A percentile compares a stretch with the other conserved stretches of the same genome.
Evolutionary conservation across 2,113 vertebrate genomes (phyloP).

Genomic region (Otus sunia): DNA sequence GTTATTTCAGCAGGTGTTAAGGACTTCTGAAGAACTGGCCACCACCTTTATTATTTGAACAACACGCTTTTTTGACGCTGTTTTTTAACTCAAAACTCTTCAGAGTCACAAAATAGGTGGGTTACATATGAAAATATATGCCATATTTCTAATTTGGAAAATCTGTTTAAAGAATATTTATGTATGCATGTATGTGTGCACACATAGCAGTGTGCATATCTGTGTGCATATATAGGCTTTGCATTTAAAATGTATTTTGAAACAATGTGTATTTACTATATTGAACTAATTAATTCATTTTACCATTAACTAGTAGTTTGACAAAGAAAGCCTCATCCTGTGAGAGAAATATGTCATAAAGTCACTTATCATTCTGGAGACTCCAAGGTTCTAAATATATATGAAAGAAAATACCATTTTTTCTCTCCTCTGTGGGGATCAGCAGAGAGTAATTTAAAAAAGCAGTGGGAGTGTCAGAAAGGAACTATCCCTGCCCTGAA

Average conservation of each 20-base stretch:
- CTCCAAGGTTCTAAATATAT: not conserved
- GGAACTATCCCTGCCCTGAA: not conserved
- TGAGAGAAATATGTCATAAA: not conserved
- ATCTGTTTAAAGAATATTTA: not conserved
- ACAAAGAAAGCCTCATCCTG: not conserved
- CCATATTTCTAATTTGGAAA: not conserved
- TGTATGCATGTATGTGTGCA: not conserved
- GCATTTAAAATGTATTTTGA: not conserved
- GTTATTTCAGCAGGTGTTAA: not conserved
- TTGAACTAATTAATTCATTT: not conserved
- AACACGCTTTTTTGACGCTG: not conserved
- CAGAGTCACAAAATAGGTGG: not conserved
- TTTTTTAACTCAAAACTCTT: not conserved
- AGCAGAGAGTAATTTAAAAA: slow-evolving; percentile 11
- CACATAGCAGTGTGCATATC: not conserved
- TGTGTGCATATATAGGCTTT: not conserved
- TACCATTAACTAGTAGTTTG: not conserved
- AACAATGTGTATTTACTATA: not conserved
- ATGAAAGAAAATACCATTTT: not conserved
- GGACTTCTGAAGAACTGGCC: not conserved
- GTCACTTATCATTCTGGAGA: not conserved
- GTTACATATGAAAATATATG: not conserved
- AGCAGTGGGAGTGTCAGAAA: slow-evolving; percentile 10
- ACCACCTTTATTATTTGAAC: not conserved
- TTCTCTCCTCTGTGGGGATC: not conserved